A percentile compares a stretch with the other conserved stretches of the same genome.
Evolutionary conservation across 1,140 invertebrate genomes (phyloP).

Genomic region (Tetragonula clypearis): DNA sequence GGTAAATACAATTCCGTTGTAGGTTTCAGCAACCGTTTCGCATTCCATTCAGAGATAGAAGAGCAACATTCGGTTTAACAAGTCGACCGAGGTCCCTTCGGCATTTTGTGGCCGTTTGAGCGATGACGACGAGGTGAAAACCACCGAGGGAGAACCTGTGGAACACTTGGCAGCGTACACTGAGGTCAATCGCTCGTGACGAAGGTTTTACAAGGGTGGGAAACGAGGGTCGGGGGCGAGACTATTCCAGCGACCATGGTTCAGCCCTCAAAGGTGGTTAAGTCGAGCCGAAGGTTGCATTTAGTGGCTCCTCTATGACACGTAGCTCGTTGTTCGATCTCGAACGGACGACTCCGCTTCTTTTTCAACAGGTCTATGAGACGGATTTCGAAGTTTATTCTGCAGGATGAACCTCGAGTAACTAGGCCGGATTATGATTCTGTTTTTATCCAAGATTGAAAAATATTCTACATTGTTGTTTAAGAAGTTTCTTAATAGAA

Average conservation of each 20-base stretch:
- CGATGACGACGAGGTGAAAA: constrained; percentile 54
- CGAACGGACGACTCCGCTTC: neutral
- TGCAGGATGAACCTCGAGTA: too few species aligned
- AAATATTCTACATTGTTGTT: too few species aligned
- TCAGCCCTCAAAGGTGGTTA: constrained; percentile 52
- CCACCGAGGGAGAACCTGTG: constrained; percentile 57
- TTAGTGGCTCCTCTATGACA: constrained; percentile 32
- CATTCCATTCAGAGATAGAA: constrained; percentile 4
- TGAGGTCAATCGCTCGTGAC: constrained; percentile 59
- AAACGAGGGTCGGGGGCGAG: constrained; percentile 32
- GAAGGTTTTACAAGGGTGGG: constrained; percentile 51
- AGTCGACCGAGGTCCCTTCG: constrained; percentile 15
- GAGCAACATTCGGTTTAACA: constrained; percentile 37
- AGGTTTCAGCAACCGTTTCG: neutral
- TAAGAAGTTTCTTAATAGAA: too few species aligned
- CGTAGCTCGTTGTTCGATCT: neutral
- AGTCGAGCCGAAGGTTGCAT: constrained; percentile 25
- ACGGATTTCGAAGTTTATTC: too few species aligned
- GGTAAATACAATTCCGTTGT: neutral
- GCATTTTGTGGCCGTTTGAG: constrained; percentile 42
- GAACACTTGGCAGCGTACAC: constrained; percentile 57
- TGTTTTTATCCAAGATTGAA: too few species aligned
- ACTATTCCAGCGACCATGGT: constrained; percentile 24
- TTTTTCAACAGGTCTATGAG: neutral
- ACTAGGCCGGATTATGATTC: too few species aligned